Base-by-base conservation (phyloP, 1,140 invertebrate species). In the Brachionus sp. region DNA sequence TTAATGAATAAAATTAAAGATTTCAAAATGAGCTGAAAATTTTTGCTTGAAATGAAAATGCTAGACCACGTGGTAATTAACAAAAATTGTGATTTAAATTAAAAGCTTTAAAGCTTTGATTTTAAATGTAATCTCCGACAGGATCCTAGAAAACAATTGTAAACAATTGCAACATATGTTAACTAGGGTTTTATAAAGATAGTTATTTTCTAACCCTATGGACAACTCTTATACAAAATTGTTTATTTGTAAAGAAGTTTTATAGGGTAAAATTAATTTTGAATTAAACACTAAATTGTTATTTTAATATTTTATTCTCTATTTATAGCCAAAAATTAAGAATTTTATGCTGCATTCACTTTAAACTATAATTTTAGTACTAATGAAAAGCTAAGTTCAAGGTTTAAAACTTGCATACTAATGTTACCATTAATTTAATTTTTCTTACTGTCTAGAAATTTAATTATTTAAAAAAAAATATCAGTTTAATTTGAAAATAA, bases 161-260 rank as follows among this genome's bases (percentile, higher is more conserved):
- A 80, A 42, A 80, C 12, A 62, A 80, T 80, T 80, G 77, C 77
- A 80, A 80, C 77, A 62, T 62, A 13, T 62, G 77, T 44, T 80
- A 62, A 66, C 77, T 66, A 80, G 77, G 77, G 77, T 80, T 80
- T 80, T 80, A 62, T 62, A 80, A 66, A 80, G 77, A 80, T 80
- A 23, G 35, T n/a, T 62, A n/a, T 80, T 29, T 10, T 80, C 16
- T 80, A 66, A 62, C 77, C 77, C 50, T 62, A 80, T 80, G 77
- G 77, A 80, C 77, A 80, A 80, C 77, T 64, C 77, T 80, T 62
- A 0, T 42, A 57, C 77, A 80, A 66, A 57, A 80, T 44, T 80
- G 2, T 7, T 10, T 25, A 35, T 62, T 44, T 57, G 77, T 19
- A 42, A 62, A 62, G 50, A 80, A 62, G 46, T 80, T 80, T 80